Conservation (phyloP, 2,113 vertebrate genomes). For the Atlantisia rogersi region DNA sequence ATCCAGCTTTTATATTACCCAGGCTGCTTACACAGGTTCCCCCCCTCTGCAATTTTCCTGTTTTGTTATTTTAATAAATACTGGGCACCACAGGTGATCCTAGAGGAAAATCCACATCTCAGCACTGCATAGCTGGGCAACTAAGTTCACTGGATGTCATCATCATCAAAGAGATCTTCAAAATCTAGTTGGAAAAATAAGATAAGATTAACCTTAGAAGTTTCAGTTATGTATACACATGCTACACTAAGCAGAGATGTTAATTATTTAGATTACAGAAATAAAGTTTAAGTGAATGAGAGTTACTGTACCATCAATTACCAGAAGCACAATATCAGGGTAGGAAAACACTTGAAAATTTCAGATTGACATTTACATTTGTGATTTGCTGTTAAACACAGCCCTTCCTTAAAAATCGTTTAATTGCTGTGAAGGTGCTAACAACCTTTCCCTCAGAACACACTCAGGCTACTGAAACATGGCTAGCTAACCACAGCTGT, state of each 20-base stretch:
- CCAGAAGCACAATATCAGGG: not conserved
- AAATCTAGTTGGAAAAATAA: slow-evolving; percentile 78
- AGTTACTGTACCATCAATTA: not conserved
- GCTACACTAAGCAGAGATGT: not conserved
- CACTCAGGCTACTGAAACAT: not conserved
- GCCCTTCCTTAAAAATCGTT: not conserved
- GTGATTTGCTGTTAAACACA: not conserved
- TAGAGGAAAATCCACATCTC: slow-evolving; percentile 17
- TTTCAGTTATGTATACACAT: not conserved
- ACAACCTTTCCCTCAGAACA: not conserved
- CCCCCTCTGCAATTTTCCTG: not conserved
- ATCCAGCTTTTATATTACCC: not conserved
- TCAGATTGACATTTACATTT: accelerated
- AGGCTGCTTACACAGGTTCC: not conserved
- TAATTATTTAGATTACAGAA: not conserved
- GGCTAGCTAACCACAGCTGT: not conserved
- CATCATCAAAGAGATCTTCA: slow-evolving; percentile 91
- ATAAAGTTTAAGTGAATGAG: not conserved
- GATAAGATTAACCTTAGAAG: not conserved
- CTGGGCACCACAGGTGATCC: not conserved
- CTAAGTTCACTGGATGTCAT: slow-evolving; percentile 85
- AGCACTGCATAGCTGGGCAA: not conserved
- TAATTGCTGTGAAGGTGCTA: not conserved
- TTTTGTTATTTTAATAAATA: slow-evolving; percentile 35
- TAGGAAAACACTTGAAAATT: accelerated